phyloP scores from a whole-genome alignment of 1,140 invertebrate genomes.

The Bombus waltoni region DNA sequence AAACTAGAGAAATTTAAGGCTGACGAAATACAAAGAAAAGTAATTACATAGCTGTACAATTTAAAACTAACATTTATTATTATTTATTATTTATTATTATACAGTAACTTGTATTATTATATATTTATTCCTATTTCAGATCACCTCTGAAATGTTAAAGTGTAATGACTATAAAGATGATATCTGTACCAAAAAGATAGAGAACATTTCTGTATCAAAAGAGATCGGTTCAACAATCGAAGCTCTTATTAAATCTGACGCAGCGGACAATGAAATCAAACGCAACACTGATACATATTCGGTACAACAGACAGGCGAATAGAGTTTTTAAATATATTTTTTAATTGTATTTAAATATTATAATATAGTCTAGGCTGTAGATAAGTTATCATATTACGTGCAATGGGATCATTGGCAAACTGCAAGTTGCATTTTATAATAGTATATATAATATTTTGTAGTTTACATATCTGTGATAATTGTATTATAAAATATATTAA shows the following conservation, averaged over 20 bases:
- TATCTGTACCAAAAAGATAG: slow-evolving; percentile 52
- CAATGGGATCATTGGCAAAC: slow-evolving; percentile 70
- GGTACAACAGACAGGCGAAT: slow-evolving; percentile 52
- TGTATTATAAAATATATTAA: slow-evolving; percentile 80
- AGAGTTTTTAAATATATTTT: slow-evolving; percentile 69
- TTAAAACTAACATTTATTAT: background rate
- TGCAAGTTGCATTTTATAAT: slow-evolving; percentile 78
- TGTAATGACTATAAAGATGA: slow-evolving; percentile 61
- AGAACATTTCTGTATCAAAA: slow-evolving; percentile 54
- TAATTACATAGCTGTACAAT: slow-evolving; percentile 43
- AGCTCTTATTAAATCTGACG: slow-evolving; percentile 58
- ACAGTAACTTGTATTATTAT: background rate
- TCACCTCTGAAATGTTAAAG: slow-evolving; percentile 56
- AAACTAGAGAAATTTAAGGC: slow-evolving; percentile 74
- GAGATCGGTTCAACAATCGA: slow-evolving; percentile 60
- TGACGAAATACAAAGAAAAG: slow-evolving; percentile 76
- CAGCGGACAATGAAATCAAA: slow-evolving; percentile 60
- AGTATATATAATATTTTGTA: slow-evolving; percentile 80
- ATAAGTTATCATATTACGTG: slow-evolving; percentile 68
- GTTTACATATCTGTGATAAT: slow-evolving; percentile 83
- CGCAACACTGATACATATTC: slow-evolving; percentile 60
- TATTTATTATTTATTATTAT: too few species aligned
- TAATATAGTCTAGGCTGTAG: slow-evolving; percentile 62
- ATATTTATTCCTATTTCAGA: slow-evolving; percentile 40
- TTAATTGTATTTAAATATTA: slow-evolving; percentile 69